Evolutionary conservation across 2,888 invertebrate species (phyloP).

Genomic region (Rhagium mordax): DNA sequence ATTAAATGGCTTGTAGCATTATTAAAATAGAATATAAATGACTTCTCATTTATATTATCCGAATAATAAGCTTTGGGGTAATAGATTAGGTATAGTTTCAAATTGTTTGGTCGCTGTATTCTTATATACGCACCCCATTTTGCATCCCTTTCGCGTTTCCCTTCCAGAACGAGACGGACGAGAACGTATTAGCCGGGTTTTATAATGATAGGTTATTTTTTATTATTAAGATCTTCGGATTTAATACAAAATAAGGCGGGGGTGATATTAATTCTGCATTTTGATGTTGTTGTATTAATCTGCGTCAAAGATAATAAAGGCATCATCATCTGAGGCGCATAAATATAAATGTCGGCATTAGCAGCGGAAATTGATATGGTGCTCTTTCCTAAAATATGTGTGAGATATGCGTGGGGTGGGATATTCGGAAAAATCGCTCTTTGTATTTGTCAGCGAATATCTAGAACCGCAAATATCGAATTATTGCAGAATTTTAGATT

Average conservation of each 20-base stretch:
- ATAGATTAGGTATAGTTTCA: conserved; percentile 64
- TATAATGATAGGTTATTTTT: conserved; percentile 65
- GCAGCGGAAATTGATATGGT: conserved; percentile 41
- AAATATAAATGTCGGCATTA: conserved; percentile 44
- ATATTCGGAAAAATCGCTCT: too few species aligned
- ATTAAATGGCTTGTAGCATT: conserved; percentile 64
- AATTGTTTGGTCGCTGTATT: conserved; percentile 53
- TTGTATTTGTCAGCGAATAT: too few species aligned
- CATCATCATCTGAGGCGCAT: conserved; percentile 44
- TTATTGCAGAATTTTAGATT: too few species aligned
- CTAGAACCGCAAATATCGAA: too few species aligned
- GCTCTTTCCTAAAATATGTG: conserved; percentile 14
- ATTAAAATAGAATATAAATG: conserved; percentile 67
- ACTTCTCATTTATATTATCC: conserved; percentile 62
- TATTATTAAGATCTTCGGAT: conserved; percentile 63
- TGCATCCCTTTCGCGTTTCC: conserved; percentile 31
- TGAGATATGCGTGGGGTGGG: background rate
- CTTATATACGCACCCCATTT: conserved; percentile 51
- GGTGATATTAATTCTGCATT: conserved; percentile 57
- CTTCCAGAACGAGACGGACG: conserved; percentile 1
- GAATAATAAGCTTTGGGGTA: conserved; percentile 60
- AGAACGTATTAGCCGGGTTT: conserved; percentile 57
- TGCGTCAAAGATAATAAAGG: conserved; percentile 58
- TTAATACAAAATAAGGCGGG: conserved; percentile 50
- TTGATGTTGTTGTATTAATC: conserved; percentile 55